A percentile compares a stretch with the other conserved stretches of the same genome.
Evolutionary conservation across 2,113 vertebrate species (phyloP).

Genomic region (Petrocephalus zakoni): DNA sequence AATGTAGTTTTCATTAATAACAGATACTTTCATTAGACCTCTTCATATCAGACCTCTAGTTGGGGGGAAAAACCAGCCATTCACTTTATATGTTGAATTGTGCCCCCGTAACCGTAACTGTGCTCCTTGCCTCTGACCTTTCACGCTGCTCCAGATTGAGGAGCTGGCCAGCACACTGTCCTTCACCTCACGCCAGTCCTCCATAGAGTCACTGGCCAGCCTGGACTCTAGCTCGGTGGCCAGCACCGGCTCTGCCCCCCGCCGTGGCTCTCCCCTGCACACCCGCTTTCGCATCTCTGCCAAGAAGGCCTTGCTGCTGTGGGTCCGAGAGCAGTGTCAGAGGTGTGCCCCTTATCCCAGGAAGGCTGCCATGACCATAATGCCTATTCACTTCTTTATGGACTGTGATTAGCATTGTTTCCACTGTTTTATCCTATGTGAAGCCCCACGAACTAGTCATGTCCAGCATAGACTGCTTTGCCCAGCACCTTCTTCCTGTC

Average conservation of each 20-base stretch:
- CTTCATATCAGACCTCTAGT: neutral
- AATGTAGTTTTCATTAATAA: neutral
- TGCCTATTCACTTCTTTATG: neutral
- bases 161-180: constrained; percentile 74
- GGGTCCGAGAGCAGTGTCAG: constrained; percentile 85
- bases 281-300: constrained; percentile 77
- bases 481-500: neutral
- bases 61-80: neutral
- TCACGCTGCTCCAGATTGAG: constrained; percentile 69
- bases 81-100: neutral
- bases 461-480: neutral
- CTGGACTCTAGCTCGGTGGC: constrained; percentile 59
- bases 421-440: neutral
- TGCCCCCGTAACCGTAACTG: neutral
- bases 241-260: constrained; percentile 63
- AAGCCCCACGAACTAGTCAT: neutral
- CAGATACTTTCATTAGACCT: neutral
- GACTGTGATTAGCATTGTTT: neutral
- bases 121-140: neutral
- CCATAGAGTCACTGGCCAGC: constrained; percentile 62
- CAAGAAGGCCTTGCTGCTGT: constrained; percentile 84
- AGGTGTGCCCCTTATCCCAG: constrained; percentile 55
- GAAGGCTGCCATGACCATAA: neutral
- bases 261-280: constrained; percentile 66
- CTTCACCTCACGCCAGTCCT: constrained; percentile 70